Conservation (phyloP, 2,113 vertebrate species). For the Passer montanus region DNA sequence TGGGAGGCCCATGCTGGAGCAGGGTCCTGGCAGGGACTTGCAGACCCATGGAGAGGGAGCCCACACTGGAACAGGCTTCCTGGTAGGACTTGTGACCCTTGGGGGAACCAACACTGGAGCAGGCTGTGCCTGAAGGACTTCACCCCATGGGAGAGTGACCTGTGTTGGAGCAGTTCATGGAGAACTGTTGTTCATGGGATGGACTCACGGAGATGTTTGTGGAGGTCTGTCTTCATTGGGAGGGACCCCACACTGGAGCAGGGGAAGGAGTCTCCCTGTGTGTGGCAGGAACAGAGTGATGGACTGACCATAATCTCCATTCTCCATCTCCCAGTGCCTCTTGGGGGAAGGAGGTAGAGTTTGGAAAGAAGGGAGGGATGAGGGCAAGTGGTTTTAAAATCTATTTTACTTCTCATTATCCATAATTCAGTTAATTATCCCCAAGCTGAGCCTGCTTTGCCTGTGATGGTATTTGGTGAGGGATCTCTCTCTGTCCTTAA, state of each 20-base stretch:
- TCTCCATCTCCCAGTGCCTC: background rate
- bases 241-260: background rate
- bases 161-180: background rate
- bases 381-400: background rate
- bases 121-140: background rate
- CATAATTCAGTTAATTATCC: background rate
- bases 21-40: background rate
- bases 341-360: background rate
- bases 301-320: background rate
- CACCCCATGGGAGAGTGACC: background rate
- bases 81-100: background rate
- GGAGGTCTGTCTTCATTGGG: background rate
- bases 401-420: background rate
- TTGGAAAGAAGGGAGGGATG: background rate
- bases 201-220: background rate
- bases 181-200: background rate
- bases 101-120: accelerated
- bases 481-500: background rate
- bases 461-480: background rate
- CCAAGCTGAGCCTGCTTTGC: background rate
- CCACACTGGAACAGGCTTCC: background rate
- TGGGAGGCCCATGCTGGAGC: background rate
- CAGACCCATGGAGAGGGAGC: background rate
- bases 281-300: background rate
- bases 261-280: background rate